Percentiles rank a stretch among this genome's conserved stretches.
Conservation (phyloP, 2,797 vertebrate genomes). For the Molothrus ater region DNA sequence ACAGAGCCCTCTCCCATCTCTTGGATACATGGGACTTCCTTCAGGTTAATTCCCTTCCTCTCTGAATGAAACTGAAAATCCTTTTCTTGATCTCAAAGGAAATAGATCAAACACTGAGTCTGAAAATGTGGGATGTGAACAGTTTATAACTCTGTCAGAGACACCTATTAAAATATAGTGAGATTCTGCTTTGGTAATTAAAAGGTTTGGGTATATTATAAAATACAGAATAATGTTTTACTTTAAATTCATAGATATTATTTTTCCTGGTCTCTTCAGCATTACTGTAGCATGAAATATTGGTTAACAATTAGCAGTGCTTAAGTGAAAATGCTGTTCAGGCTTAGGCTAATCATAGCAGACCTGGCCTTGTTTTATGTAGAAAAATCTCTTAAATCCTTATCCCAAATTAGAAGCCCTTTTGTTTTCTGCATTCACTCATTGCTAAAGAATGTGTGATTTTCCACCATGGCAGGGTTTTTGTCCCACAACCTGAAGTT, state of each 20-base stretch:
- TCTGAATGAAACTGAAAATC: neutral
- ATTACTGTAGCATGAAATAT: neutral
- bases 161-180: neutral
- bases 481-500: neutral
- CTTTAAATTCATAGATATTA: neutral
- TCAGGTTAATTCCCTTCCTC: neutral
- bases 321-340: slow-evolving; percentile 3
- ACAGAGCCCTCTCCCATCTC: neutral
- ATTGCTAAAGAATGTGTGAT: neutral
- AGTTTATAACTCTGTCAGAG: neutral
- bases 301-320: neutral
- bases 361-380: neutral
- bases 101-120: neutral
- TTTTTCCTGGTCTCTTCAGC: neutral
- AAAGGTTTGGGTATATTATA: neutral
- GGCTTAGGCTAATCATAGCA: neutral
- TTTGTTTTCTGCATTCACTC: neutral
- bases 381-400: neutral
- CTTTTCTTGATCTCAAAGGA: neutral
- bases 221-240: neutral
- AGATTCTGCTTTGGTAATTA: neutral
- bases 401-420: neutral
- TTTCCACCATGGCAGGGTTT: neutral
- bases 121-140: neutral
- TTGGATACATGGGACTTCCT: neutral